A percentile compares a stretch with the other conserved stretches of the same genome.
Evolutionary conservation across 2,797 vertebrate species (phyloP).

Genomic region (Peromyscus nudipes): DNA sequence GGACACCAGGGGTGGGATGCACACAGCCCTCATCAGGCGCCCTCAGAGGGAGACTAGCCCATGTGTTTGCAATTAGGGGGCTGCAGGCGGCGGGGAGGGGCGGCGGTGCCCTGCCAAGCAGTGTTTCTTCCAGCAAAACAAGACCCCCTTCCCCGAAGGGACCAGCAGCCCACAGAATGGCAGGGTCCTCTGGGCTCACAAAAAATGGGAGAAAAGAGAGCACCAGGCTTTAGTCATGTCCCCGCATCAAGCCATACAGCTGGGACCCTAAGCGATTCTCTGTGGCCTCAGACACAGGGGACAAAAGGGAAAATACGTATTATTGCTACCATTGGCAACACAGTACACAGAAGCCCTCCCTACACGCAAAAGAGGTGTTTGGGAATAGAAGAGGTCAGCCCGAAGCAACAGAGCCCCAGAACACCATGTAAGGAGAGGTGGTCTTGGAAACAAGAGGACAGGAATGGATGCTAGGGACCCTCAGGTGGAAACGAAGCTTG

Average conservation of each 20-base stretch:
- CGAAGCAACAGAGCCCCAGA: background rate
- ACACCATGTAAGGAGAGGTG: background rate
- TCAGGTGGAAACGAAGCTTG: background rate
- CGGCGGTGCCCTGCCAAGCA: background rate
- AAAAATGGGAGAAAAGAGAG: background rate
- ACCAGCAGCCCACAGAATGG: background rate
- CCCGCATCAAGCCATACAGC: background rate
- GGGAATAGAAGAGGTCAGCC: rapidly evolving
- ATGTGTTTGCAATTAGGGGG: constrained; percentile 70
- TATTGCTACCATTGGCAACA: background rate
- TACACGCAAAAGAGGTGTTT: background rate
- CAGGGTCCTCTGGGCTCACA: background rate
- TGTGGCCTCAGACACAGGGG: background rate
- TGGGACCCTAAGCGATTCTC: background rate
- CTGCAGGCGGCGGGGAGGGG: background rate
- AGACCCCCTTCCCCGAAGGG: background rate
- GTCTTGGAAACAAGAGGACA: too few species aligned
- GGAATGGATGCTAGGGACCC: rapidly evolving
- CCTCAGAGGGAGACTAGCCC: background rate
- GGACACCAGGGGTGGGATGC: background rate
- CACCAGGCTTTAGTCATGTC: too few species aligned
- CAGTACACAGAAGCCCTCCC: constrained; percentile 17
- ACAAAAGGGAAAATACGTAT: background rate
- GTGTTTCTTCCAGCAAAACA: constrained; percentile 26
- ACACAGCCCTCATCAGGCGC: background rate